phyloP scores from a whole-genome alignment of 2,797 vertebrate species.

The Cuculus canorus region DNA sequence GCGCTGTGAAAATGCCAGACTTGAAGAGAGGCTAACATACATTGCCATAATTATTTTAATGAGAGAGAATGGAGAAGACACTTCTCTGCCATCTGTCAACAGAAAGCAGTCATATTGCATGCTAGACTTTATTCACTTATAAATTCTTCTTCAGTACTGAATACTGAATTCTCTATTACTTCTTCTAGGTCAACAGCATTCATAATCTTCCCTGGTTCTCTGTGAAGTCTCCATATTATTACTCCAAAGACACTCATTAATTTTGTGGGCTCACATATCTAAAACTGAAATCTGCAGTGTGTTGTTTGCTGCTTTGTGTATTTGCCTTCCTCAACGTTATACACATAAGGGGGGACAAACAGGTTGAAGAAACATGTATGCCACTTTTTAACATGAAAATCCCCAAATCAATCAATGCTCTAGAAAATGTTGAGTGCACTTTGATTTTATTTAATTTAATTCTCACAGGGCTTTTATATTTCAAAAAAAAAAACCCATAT shows the following conservation, averaged over 20 bases:
- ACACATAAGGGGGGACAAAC: fast-evolving
- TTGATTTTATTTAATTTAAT: not conserved
- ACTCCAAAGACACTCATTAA: slow-evolving; percentile 3
- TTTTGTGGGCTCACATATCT: not conserved
- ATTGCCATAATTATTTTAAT: slow-evolving; percentile 70
- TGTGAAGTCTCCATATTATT: slow-evolving; percentile 30
- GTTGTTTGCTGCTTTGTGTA: not conserved
- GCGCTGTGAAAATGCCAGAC: slow-evolving; percentile 30
- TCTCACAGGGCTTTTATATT: not conserved
- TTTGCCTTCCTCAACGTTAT: not conserved
- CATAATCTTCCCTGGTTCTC: slow-evolving; percentile 21
- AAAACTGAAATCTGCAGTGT: not conserved
- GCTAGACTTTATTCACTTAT: slow-evolving; percentile 33
- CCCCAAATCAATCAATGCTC: not conserved
- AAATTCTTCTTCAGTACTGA: slow-evolving; percentile 51
- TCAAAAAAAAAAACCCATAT: not conserved
- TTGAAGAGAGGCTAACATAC: slow-evolving; percentile 49
- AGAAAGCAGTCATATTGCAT: slow-evolving; percentile 10
- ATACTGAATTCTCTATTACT: slow-evolving; percentile 41
- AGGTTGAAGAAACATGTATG: not conserved
- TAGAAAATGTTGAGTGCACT: not conserved
- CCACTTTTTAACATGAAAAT: not conserved
- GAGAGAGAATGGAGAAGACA: slow-evolving; percentile 42
- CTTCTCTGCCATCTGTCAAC: slow-evolving; percentile 60
- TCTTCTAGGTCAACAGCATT: slow-evolving; percentile 53